Evolutionary conservation across 2,797 vertebrate genomes (phyloP), one percentile per base, ranked within the genome.

Genomic region (Coregonus suidteri): DNA sequence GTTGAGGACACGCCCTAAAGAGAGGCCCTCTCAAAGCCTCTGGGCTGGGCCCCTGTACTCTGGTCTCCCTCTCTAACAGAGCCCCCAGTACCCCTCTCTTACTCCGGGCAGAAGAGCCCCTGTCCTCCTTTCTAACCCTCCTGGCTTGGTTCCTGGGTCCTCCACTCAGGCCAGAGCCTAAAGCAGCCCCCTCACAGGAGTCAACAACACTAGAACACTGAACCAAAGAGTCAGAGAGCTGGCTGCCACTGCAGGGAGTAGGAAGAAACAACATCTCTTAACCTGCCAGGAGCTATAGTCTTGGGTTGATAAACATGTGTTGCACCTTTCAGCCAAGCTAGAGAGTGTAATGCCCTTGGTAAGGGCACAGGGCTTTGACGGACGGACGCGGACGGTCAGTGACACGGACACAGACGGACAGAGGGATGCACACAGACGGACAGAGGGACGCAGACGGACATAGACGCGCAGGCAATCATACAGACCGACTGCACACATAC

Each of bases 11-110:
- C 54, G n/a, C 16, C 4, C 18, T 16, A 56, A 56, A 56, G 65
- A 31, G 76, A 83, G 69, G 75, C 56, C 81, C 77, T 76, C 0
- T 68, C 81, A 66, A 84, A 86, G 65, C 75, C 67, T 68, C 34
- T 68, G 34, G 5, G 31, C 5, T 18, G 5, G 1, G 34, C 34
- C 66, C 5, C 67, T 1, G 6, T 18, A 35, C 67, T 35, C 31
- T 34, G 65, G 31, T 34, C 65, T 2, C 15, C 31, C 62, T 65
- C 62, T 65, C 30, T n/a, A n/a, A n/a, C 56, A 59, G 56, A 16
- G 56, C 56, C 16, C 18, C 56, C 56, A 18, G 53, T 54, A 15
- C 3, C 16, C 6, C 15, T 54, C 53, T 54, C 16, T 54, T 18
- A 54, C 5, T 54, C 15, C 53, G 1, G 53, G 53, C 53, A 54